Evolutionary conservation across 2,888 invertebrate genomes (phyloP), one percentile per base, ranked within the genome.

Genomic region (Ophion slaviceki): DNA sequence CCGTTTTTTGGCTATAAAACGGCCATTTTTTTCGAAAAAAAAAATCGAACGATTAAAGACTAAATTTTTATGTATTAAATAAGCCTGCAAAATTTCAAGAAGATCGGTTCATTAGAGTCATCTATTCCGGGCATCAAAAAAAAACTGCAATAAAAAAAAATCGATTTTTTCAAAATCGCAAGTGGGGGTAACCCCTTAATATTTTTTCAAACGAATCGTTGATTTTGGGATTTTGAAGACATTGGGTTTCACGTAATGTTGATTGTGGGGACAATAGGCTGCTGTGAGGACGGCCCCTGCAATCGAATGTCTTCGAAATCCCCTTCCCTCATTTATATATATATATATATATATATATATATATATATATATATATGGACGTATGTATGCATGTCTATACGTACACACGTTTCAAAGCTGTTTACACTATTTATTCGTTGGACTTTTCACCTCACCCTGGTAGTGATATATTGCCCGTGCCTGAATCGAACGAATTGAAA

Each of bases 361-460:
- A 32, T 24, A 75, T 47, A 36, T 40, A 53, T 59, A 28, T 76
- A 40, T 67, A 67, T 74, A 74, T 53, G 68, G 10, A 36, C 5
- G 36, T 11, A 62, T 17, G 10, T 28, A 47, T 66, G 2, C 32
- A 28, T 45, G n/a, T 7, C n/a, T 20, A 59, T 36, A 72, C 68
- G 61, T 79, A 77, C 66, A 70, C 80, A 84, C 80, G 84, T 68
- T 77, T 59, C 78, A 59, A 80, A 86, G 72, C 87, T 87, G 85
- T 87, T 87, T 88, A 86, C 86, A 81, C 76, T 86, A 87, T 87
- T 88, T 87, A 87, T 86, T 86, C 87, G 86, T 87, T 87, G 85
- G 82, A 86, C 86, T 86, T 85, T 82, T 85, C 78, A 79, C 79
- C 86, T 84, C 85, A 82, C 85, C 80, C 80, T 76, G 53, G 64